Percentiles rank a stretch among this genome's conserved stretches.
phyloP scores from a whole-genome alignment of 2,888 invertebrate species.

The Ectemnius cavifrons region DNA sequence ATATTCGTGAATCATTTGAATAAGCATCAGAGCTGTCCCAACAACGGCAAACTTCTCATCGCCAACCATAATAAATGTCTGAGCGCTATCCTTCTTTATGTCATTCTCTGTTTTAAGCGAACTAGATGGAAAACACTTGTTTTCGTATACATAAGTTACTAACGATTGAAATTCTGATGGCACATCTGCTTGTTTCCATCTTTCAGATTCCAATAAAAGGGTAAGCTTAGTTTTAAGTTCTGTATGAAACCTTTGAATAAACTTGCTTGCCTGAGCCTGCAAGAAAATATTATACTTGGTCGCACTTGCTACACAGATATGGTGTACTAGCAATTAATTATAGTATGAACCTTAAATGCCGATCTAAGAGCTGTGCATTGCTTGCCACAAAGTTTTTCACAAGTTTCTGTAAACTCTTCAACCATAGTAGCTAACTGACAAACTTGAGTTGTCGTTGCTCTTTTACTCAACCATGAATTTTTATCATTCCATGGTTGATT shows the following conservation, averaged over 20 bases:
- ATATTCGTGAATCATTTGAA: constrained; percentile 95
- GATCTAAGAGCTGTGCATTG: constrained; percentile 89
- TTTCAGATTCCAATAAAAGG: constrained; percentile 91
- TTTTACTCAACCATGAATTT: constrained; percentile 82
- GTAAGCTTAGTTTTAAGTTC: constrained; percentile 92
- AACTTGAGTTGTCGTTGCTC: constrained; percentile 88
- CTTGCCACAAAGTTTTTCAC: constrained; percentile 87
- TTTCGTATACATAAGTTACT: constrained; percentile 79
- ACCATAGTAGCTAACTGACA: constrained; percentile 87
- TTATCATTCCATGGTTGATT: constrained; percentile 67
- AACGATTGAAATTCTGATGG: constrained; percentile 93
- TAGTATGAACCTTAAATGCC: constrained; percentile 83
- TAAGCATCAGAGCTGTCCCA: constrained; percentile 90
- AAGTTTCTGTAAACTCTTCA: constrained; percentile 87
- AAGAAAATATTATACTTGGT: constrained; percentile 18
- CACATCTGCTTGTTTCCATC: constrained; percentile 96
- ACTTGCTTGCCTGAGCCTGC: constrained; percentile 90
- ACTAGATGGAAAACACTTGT: constrained; percentile 78
- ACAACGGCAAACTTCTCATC: constrained; percentile 88
- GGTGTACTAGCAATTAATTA: constrained; percentile 17
- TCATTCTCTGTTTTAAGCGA: constrained; percentile 70
- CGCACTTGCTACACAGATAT: background rate
- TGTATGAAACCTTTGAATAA: constrained; percentile 93
- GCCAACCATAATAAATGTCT: constrained; percentile 80
- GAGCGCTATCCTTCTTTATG: constrained; percentile 70